Conservation (phyloP, 2,113 vertebrate genomes). For the Nesospiza acunhae region DNA sequence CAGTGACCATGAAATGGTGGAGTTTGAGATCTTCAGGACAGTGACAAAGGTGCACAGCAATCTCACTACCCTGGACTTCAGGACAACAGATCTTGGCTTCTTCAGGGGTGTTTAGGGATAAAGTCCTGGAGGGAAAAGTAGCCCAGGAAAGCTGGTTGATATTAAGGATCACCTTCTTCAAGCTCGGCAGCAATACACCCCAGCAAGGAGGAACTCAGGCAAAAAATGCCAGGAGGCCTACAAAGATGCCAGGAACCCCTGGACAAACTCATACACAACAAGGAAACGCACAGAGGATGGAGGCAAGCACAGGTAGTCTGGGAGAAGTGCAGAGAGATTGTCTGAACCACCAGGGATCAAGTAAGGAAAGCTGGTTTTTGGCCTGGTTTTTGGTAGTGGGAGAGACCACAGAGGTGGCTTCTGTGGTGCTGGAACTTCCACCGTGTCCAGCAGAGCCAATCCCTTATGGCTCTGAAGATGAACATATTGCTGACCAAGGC, state of each 20-base stretch:
- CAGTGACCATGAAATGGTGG: background rate
- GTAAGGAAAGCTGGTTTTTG: background rate
- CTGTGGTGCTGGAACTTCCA: background rate
- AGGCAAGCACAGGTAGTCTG: background rate
- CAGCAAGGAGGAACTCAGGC: background rate
- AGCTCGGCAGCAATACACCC: background rate
- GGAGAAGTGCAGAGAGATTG: background rate
- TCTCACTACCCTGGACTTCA: background rate
- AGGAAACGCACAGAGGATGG: background rate
- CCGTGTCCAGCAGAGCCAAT: background rate
- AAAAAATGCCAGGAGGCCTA: background rate
- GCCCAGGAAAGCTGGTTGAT: background rate
- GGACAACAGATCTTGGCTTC: background rate
- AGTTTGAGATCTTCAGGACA: background rate
- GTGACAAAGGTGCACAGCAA: background rate
- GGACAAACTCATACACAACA: background rate
- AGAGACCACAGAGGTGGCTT: background rate
- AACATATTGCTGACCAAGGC: background rate
- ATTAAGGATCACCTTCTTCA: background rate
- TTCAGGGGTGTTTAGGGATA: background rate
- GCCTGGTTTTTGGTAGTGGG: background rate
- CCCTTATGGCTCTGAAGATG: background rate
- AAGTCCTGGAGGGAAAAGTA: background rate
- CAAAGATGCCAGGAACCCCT: background rate
- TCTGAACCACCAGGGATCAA: rapidly evolving